Evolutionary conservation across 2,797 vertebrate genomes (phyloP), one percentile per base, ranked within the genome.

Genomic region (Mormyrus hasselquistii): DNA sequence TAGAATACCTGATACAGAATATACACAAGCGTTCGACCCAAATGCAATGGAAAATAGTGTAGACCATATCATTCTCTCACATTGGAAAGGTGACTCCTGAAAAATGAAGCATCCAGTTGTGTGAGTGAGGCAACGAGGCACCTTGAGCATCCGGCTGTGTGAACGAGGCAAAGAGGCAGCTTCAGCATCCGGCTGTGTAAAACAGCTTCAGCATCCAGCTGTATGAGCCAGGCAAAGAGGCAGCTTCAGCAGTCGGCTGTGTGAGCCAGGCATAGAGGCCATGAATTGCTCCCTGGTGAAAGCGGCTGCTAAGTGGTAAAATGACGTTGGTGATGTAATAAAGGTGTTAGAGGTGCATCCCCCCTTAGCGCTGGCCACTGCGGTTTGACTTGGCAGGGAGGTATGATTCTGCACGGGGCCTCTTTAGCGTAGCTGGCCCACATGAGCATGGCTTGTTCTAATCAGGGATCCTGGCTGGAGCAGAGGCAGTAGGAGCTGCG

Each of bases 361-460:
- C 47, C 55, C 44, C 44, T 55, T 49, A 55, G 22, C 4, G 4
- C 50, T 19, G 50, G 73, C 89, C 90, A 90, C 91, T 92, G 90
- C 91, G 94, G 93, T 90, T 53, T 34, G 84, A 92, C 93, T 96
- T 96, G 95, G 95, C 95, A 95, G 94, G 55, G 91, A 92, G 89
- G 93, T 91, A 91, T 93, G 92, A 92, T 85, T 95, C 94, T 95
- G 95, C 96, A 94, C 94, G 94, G 96, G 94, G 94, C 94, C 96
- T 96, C 96, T 95, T 94, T 96, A 95, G 94, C 93, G 94, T 95
- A 95, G 95, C 94, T 94, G 94, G 94, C 94, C 94, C 93, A 94
- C 95, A 95, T 95, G 94, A 95, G 52, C 95, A 96, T 95, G 96
- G 96, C 95, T 96, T 95, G 95, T 96, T 97, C 96, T 96, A 96